Evolutionary conservation across 2,797 vertebrate genomes (phyloP).

Genomic region (Halcyon badia): DNA sequence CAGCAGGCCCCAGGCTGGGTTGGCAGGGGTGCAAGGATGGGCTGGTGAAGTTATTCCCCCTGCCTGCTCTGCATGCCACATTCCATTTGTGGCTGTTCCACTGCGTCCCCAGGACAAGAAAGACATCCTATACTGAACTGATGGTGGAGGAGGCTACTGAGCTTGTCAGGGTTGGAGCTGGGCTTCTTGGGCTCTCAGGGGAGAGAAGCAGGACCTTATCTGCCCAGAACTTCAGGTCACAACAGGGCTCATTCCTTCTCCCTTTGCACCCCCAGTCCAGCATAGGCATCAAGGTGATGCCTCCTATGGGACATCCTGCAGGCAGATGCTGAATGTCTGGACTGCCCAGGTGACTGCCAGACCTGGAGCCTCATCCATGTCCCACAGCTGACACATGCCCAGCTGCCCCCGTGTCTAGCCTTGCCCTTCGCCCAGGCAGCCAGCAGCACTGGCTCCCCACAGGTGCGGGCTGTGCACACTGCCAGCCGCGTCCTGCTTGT

Average conservation of each 20-base stretch:
- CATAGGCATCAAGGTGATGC: not conserved
- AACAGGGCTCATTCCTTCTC: not conserved
- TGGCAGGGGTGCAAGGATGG: not conserved
- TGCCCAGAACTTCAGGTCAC: not conserved
- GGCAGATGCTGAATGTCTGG: not conserved
- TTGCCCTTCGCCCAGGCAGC: not conserved
- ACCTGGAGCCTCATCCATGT: not conserved
- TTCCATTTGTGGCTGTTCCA: not conserved
- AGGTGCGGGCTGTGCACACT: accelerated
- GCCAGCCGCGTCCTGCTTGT: accelerated
- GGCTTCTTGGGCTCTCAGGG: not conserved
- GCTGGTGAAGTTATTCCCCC: not conserved
- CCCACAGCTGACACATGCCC: not conserved
- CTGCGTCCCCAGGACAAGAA: not conserved
- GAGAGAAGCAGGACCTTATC: not conserved
- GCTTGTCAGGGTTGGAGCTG: not conserved
- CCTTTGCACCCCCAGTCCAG: not conserved
- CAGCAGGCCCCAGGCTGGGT: not conserved
- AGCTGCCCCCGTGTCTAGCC: not conserved
- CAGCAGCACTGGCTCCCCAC: accelerated
- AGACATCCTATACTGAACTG: not conserved
- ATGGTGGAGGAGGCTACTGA: not conserved
- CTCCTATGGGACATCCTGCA: not conserved
- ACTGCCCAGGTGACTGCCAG: not conserved
- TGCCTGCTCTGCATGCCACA: accelerated